These are phyloP conservation scores for Abscondita cerata DNA, from an alignment of 2,888 invertebrate genomes.

Conservation along the genomic window DNA sequence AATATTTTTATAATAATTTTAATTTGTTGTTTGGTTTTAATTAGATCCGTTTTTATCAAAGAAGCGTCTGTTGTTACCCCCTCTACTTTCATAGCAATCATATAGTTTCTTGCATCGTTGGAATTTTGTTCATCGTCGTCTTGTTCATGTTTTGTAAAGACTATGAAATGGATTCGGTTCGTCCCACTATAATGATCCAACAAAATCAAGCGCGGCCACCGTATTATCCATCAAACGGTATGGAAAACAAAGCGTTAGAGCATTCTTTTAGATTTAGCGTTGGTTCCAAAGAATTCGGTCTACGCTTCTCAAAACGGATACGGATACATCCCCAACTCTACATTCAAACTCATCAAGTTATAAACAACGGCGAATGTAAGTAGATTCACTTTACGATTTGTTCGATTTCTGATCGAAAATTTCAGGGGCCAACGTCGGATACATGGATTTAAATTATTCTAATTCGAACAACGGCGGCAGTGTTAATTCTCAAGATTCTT, in stretches of 20 bases:
- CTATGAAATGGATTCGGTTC: constrained; percentile 88
- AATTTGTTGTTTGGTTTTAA: constrained; percentile 59
- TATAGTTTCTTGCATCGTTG: constrained; percentile 83
- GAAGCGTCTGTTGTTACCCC: constrained; percentile 80
- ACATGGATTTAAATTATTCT: constrained; percentile 90
- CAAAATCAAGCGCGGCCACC: constrained; percentile 89
- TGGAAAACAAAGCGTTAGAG: constrained; percentile 92
- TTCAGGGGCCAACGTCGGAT: constrained; percentile 86
- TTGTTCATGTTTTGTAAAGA: constrained; percentile 89
- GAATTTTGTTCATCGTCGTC: constrained; percentile 76
- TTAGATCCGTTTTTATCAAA: constrained; percentile 81
- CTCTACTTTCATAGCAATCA: constrained; percentile 78
- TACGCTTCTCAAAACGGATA: constrained; percentile 87
- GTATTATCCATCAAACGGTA: constrained; percentile 85
- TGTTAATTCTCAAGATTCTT: constrained; percentile 91
- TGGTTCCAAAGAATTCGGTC: constrained; percentile 85
- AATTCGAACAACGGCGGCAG: constrained; percentile 96
- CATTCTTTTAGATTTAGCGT: constrained; percentile 87
- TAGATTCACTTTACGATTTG: constrained; percentile 42
- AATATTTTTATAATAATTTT: constrained; percentile 6
- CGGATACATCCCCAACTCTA: constrained; percentile 77
- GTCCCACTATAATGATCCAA: constrained; percentile 83
- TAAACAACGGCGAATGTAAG: constrained; percentile 84
- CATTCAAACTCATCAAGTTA: constrained; percentile 70
- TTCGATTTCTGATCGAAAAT: background rate